phyloP scores from a whole-genome alignment of 2,113 vertebrate species.

The Alaudala cheleensis region DNA sequence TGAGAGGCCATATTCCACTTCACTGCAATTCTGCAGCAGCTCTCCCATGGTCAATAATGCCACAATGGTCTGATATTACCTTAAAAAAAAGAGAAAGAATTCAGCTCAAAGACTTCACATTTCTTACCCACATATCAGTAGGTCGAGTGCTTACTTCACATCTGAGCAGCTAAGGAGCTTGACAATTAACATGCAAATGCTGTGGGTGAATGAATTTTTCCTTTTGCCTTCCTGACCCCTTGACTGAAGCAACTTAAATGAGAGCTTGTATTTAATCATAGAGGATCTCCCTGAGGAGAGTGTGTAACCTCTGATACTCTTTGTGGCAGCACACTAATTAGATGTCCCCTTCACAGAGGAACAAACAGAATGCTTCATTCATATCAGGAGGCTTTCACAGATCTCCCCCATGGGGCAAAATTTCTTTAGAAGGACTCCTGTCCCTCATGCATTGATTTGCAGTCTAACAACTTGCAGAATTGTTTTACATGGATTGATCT shows the following conservation, averaged over 20 bases:
- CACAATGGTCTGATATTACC: background rate
- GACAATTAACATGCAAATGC: slow-evolving; percentile 16
- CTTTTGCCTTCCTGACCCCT: slow-evolving; percentile 30
- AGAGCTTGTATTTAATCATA: slow-evolving; percentile 27
- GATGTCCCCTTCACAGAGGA: background rate
- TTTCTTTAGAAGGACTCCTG: background rate
- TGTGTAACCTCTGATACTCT: background rate
- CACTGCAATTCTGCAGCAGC: background rate
- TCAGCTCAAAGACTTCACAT: background rate
- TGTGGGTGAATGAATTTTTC: slow-evolving; percentile 6
- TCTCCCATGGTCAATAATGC: background rate
- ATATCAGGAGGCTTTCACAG: background rate
- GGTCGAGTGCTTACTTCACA: background rate
- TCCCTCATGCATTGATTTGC: background rate
- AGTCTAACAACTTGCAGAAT: background rate
- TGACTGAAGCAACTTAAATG: slow-evolving; percentile 19
- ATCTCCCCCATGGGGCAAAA: background rate
- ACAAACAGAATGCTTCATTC: slow-evolving; percentile 7
- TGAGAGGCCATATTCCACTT: background rate
- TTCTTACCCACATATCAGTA: background rate
- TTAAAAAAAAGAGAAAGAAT: background rate
- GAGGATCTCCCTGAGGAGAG: background rate
- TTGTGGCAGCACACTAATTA: slow-evolving; percentile 26
- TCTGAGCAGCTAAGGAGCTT: background rate
- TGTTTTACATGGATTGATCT: slow-evolving; percentile 9